These are phyloP conservation scores for Enteromius anoplus DNA, from an alignment of 2,797 vertebrate genomes.

Conservation along the genomic window DNA sequence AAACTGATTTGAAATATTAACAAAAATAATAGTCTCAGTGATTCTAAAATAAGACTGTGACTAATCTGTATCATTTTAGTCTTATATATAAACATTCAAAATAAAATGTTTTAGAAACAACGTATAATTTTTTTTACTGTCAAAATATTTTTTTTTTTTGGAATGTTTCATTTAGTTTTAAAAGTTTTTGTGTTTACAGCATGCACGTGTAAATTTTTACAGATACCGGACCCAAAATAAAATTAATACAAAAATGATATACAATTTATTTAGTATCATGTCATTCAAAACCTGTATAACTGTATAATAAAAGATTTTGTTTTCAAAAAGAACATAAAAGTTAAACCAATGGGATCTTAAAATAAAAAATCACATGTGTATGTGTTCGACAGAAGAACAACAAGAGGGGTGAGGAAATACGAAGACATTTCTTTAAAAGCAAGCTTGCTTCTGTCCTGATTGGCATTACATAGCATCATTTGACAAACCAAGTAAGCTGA, in stretches of 20 bases:
- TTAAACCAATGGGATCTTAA: not conserved
- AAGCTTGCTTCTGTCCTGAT: not conserved
- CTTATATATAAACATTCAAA: not conserved
- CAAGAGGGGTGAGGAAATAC: not conserved
- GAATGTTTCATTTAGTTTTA: not conserved
- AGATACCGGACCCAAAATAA: not conserved
- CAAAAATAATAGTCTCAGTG: not conserved
- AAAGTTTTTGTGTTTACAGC: not conserved
- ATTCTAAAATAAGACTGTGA: not conserved
- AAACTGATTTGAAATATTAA: not conserved
- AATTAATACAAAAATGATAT: not conserved
- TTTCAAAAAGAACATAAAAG: not conserved
- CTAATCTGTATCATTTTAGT: not conserved
- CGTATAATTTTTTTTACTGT: not conserved
- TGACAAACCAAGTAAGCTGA: slow-evolving; percentile 13
- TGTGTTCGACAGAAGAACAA: not conserved
- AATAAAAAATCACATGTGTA: too few species aligned
- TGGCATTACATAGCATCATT: slow-evolving; percentile 5
- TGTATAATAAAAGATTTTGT: too few species aligned
- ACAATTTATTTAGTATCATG: not conserved
- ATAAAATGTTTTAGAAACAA: not conserved
- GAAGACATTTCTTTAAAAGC: not conserved
- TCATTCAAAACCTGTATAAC: not conserved
- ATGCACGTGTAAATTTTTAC: not conserved
- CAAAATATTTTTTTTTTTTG: not conserved